These are phyloP conservation scores for Cygnus olor DNA, from an alignment of 2,797 vertebrate species.

Conservation along the genomic window DNA sequence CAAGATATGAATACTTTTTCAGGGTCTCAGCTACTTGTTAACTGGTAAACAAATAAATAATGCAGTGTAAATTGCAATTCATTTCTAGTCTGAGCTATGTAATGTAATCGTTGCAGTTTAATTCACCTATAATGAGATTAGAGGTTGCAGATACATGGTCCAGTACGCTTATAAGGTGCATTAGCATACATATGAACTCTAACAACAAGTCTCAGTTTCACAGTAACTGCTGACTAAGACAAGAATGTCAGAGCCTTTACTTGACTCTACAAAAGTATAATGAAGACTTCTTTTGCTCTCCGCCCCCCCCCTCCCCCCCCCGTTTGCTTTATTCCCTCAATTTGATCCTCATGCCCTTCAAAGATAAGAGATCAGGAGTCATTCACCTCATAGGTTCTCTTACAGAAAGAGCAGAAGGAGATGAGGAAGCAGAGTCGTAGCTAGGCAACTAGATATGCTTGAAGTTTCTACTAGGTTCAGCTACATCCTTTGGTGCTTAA, in stretches of 20 bases:
- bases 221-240: neutral
- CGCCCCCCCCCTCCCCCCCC: too few species aligned
- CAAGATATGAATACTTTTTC: neutral
- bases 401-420: neutral
- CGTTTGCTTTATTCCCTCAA: neutral
- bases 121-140: conserved; percentile 21
- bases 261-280: neutral
- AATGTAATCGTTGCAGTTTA: neutral
- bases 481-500: neutral
- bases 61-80: neutral
- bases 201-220: neutral
- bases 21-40: neutral
- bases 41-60: conserved; percentile 39
- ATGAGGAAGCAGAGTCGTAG: neutral
- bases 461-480: neutral
- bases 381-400: neutral
- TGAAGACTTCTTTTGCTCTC: neutral
- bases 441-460: neutral
- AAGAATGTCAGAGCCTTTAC: neutral
- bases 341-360: neutral
- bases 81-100: neutral
- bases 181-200: neutral
- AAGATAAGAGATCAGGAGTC: neutral
- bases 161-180: neutral
- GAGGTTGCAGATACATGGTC: neutral